Conservation (phyloP, 2,113 vertebrate genomes). For the Thamnophis sirtalis region DNA sequence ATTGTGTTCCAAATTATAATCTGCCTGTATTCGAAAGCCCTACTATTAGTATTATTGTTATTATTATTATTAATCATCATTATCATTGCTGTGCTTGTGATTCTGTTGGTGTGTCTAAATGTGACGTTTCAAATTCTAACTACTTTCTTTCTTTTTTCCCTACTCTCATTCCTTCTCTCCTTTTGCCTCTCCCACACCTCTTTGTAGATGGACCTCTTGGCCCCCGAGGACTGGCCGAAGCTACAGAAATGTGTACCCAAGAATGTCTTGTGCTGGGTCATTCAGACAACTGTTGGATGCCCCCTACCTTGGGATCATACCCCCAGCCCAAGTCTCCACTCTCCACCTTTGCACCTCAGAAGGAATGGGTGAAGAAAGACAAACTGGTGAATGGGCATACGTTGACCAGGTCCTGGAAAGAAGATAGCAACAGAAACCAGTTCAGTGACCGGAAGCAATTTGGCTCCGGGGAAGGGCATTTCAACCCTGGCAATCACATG, state of each 20-base stretch:
- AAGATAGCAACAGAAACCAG: conserved; percentile 88
- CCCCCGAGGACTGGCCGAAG: conserved; percentile 92
- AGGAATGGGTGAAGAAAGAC: conserved; percentile 95
- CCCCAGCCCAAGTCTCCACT: conserved; percentile 93
- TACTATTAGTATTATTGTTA: no score
- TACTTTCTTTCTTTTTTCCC: background rate
- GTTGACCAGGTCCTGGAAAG: conserved; percentile 93
- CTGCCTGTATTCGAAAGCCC: no score
- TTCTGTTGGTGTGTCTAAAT: background rate
- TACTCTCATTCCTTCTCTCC: background rate
- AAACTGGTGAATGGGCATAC: conserved; percentile 97
- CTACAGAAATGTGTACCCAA: conserved; percentile 98
- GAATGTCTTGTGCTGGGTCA: conserved; percentile 96
- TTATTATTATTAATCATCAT: no score
- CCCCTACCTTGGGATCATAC: conserved; percentile 85
- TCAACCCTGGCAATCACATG: conserved; percentile 83
- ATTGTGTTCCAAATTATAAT: no score
- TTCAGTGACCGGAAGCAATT: conserved; percentile 94
- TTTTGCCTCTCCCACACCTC: background rate
- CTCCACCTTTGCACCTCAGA: conserved; percentile 87
- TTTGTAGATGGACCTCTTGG: conserved; percentile 88
- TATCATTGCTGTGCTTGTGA: background rate
- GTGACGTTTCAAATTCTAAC: conserved; percentile 32
- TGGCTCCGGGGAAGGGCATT: conserved; percentile 86
- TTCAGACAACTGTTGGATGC: conserved; percentile 99